Evolutionary conservation across 2,888 invertebrate genomes (phyloP), one percentile per base, ranked within the genome.

Genomic region (Mimumesa dahlbomi): DNA sequence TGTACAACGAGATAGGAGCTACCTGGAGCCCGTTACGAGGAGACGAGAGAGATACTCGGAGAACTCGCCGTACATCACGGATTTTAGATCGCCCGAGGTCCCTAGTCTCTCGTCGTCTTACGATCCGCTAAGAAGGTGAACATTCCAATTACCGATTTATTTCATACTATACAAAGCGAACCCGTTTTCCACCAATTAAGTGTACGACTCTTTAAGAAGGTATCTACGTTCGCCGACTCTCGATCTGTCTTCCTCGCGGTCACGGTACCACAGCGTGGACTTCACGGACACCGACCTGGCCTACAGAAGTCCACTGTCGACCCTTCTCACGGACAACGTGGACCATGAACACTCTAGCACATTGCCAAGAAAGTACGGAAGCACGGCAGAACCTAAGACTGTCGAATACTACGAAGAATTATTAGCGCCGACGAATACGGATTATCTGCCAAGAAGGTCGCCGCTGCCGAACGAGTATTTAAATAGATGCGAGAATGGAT

Each of bases 401-500:
- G 83, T 87, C 1, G 85, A 87, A 45, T 89, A 89, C 57, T 89
- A 85, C 59, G 88, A 89, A 67, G 87, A 88, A 29, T 70, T 89
- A 6, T 56, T 89, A 46, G 73, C 88, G 0, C 88, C 89, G 1
- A 82, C 66, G 18, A 78, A 79, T 53, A 73, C 84, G 2, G 86
- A 87, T 42, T 85, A 85, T 57, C 62, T 84, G 13, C 67, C 83
- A 9, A 69, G 86, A 16, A 85, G 79, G 45, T 85, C 87, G 0
- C 80, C 83, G 0, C 42, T 80, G 34, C 53, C 79, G 1, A 66
- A 58, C 19, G 85, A 86, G 2, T 79, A 79, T 48, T 45, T 65
- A 2, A 54, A 29, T 21, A 84, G 79, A 34, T 74, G 76, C 69
- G 88, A 88, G 50, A 88, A 88, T 50, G 88, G 85, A 0, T 86